A percentile compares a stretch with the other conserved stretches of the same genome.
Conservation (phyloP, 2,888 invertebrate species). For the Caenorhabditis wallacei region DNA sequence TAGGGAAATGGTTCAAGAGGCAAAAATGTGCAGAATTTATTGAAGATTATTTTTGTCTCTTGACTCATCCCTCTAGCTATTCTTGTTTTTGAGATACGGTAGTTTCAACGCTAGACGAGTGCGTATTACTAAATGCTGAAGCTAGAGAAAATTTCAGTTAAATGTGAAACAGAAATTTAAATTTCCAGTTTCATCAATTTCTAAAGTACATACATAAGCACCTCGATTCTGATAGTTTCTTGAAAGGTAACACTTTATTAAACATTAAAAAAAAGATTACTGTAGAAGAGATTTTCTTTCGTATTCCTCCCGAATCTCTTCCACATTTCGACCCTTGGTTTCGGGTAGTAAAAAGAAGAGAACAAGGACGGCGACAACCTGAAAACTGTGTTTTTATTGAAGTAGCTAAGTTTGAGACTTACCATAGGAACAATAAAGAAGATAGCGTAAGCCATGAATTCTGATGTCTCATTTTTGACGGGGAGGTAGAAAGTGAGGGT, state of each 20-base stretch:
- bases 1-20: too few species aligned
- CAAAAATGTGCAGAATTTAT: too few species aligned
- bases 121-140: too few species aligned
- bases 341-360: conserved; percentile 19
- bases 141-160: too few species aligned
- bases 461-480: conserved; percentile 20
- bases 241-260: background rate
- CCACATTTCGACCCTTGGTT: conserved; percentile 40
- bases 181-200: too few species aligned
- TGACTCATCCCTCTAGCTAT: too few species aligned
- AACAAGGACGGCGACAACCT: conserved; percentile 17
- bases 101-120: too few species aligned
- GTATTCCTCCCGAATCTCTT: conserved; percentile 32
- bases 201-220: too few species aligned
- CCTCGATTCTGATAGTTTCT: too few species aligned
- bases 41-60: too few species aligned
- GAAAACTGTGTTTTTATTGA: background rate
- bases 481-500: conserved; percentile 34
- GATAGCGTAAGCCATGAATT: conserved; percentile 16
- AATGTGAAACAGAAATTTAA: too few species aligned
- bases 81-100: too few species aligned
- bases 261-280: background rate
- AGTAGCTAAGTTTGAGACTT: background rate
- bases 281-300: conserved; percentile 22
- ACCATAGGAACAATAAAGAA: conserved; percentile 42